Evolutionary conservation across 2,113 vertebrate genomes (phyloP).

Genomic region (Cryptoleucopteryx plumbea): DNA sequence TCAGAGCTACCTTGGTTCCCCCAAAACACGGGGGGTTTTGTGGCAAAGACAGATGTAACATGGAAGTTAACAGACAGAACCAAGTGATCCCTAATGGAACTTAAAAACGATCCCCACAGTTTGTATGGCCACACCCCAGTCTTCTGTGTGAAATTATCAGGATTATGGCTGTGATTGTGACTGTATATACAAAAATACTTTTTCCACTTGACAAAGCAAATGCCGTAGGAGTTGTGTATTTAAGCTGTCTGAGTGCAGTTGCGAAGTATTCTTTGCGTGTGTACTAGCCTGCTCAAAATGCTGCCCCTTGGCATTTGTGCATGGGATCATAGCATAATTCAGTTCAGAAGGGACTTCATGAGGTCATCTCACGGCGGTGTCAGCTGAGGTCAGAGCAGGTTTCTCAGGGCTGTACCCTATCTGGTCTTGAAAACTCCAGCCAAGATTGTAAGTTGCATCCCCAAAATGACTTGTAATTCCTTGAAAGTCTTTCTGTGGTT

Average conservation of each 20-base stretch:
- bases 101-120: not conserved
- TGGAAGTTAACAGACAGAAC: not conserved
- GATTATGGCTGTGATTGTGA: not conserved
- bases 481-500: not conserved
- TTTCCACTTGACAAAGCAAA: not conserved
- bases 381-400: not conserved
- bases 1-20: not conserved
- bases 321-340: not conserved
- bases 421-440: not conserved
- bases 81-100: not conserved
- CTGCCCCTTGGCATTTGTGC: not conserved
- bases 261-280: fast-evolving
- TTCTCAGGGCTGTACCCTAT: not conserved
- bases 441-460: not conserved
- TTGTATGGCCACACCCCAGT: not conserved
- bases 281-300: not conserved
- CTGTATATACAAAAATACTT: not conserved
- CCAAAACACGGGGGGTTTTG: fast-evolving
- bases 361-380: not conserved
- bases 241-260: not conserved
- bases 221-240: not conserved
- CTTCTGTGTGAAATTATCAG: not conserved
- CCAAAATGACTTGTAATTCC: not conserved
- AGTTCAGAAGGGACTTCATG: not conserved
- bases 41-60: not conserved